These are phyloP conservation scores for Anoplopoma fimbria DNA, from an alignment of 2,113 vertebrate species.

Conservation along the genomic window DNA sequence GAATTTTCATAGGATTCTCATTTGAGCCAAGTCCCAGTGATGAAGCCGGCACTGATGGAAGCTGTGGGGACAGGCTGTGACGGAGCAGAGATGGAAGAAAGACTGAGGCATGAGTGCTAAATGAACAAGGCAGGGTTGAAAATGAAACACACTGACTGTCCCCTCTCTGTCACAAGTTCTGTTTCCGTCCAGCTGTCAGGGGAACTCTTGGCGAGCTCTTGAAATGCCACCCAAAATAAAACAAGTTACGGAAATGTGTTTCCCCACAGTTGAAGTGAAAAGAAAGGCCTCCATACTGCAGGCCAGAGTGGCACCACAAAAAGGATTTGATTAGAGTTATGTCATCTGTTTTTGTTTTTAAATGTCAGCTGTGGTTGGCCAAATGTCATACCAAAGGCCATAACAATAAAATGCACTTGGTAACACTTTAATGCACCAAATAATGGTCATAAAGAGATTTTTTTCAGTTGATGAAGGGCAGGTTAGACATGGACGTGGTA, in stretches of 20 bases:
- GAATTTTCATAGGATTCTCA: conserved; percentile 18
- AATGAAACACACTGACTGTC: conserved; percentile 11
- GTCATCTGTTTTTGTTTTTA: conserved; percentile 11
- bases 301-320: background rate
- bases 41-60: conserved; percentile 24
- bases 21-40: conserved; percentile 31
- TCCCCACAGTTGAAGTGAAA: background rate
- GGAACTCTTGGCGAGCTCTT: conserved; percentile 10
- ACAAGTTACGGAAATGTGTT: conserved; percentile 2
- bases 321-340: background rate
- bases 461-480: background rate
- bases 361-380: conserved; percentile 28
- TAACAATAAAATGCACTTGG: background rate
- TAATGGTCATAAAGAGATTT: background rate
- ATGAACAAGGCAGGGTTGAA: conserved; percentile 31
- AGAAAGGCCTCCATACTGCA: background rate
- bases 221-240: conserved; percentile 21
- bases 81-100: conserved; percentile 30
- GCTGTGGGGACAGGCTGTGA: conserved; percentile 41
- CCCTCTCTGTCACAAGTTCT: background rate
- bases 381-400: background rate
- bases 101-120: conserved; percentile 21
- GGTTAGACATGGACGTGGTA: conserved; percentile 15
- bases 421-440: background rate
- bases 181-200: conserved; percentile 18